A percentile compares a stretch with the other conserved stretches of the same genome.
phyloP scores from a whole-genome alignment of 1,140 invertebrate species.

The Lasioglossum albipes region DNA sequence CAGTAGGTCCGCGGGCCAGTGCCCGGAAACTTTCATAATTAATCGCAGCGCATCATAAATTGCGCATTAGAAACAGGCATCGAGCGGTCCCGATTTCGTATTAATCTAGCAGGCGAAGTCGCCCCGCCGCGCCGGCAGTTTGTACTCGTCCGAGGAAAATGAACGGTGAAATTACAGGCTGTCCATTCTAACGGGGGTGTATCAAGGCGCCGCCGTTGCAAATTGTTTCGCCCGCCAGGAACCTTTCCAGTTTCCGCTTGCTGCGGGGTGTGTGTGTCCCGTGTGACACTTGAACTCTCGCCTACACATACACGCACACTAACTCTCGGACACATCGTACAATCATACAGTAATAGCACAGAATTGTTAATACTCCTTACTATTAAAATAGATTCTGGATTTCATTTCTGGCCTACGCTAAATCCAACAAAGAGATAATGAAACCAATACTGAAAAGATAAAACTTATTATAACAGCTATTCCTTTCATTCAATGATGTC shows the following conservation, averaged over 20 bases:
- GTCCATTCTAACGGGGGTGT: constrained; percentile 18
- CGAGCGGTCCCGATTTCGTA: neutral
- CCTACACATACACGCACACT: constrained; percentile 34
- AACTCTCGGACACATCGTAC: no score
- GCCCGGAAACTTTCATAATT: neutral
- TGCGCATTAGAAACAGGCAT: neutral
- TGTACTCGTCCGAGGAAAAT: constrained; percentile 10
- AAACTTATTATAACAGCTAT: no score
- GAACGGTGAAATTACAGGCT: constrained; percentile 31
- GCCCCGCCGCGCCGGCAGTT: neutral
- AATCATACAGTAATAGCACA: no score
- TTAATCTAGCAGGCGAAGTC: constrained; percentile 10
- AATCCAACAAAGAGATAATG: no score
- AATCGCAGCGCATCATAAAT: neutral
- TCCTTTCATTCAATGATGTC: no score
- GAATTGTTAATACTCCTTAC: no score
- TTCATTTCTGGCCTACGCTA: no score
- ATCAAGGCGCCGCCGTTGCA: constrained; percentile 49
- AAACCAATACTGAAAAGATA: no score
- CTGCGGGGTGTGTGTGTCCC: constrained; percentile 69
- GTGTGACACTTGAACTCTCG: constrained; percentile 75
- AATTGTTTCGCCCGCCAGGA: constrained; percentile 50
- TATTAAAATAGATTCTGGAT: no score
- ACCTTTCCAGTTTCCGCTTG: constrained; percentile 73
- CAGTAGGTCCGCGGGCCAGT: no score